Base-by-base conservation (phyloP, 2,888 invertebrate genomes). In the Pecten maximus region DNA sequence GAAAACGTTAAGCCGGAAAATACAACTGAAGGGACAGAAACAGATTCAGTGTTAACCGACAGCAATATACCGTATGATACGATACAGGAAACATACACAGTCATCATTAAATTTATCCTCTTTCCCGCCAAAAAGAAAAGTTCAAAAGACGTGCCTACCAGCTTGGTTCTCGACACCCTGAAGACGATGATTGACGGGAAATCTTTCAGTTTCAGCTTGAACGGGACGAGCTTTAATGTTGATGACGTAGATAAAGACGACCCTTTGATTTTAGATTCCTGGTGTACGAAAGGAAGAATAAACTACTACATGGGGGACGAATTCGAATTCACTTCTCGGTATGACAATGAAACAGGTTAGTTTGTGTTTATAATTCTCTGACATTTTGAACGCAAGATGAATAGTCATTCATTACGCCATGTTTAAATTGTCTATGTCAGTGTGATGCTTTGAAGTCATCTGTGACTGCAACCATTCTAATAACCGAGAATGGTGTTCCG, bases 221-320 rank as follows among this genome's bases (percentile, higher is more conserved):
- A 95, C 88, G 95, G 95, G 4, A 95, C 94, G 10, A 89, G 92
- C 39, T 92, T 94, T n/a, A 90, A 92, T n/a, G 93, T 95, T 0
- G 92, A 94, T 8, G 90, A 93, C 3, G 86, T 93, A n/a, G 91
- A 91, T n/a, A 92, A 93, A 12, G 88, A 91, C 0, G 90, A 90
- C 6, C 88, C 91, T 6, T 87, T 91, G 0, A 88, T 92, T 40
- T 88, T 94, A 40, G 93, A 93, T 40, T 54, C 87, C 15, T 94
- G 93, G 90, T 94, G 94, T 88, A 90, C 89, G 10, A 90, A 92
- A 35, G 94, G 94, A 28, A 39, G 50, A 23, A 89, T 89, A 23
- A 40, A 91, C 35, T 87, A 87, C 8, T 91, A 88, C 23, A 50
- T 44, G 35, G 87, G 87, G 19, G 89, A 90, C 35, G 89, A 93